Base-by-base conservation (phyloP, 2,113 vertebrate species). In the Corythoichthys intestinalis region DNA sequence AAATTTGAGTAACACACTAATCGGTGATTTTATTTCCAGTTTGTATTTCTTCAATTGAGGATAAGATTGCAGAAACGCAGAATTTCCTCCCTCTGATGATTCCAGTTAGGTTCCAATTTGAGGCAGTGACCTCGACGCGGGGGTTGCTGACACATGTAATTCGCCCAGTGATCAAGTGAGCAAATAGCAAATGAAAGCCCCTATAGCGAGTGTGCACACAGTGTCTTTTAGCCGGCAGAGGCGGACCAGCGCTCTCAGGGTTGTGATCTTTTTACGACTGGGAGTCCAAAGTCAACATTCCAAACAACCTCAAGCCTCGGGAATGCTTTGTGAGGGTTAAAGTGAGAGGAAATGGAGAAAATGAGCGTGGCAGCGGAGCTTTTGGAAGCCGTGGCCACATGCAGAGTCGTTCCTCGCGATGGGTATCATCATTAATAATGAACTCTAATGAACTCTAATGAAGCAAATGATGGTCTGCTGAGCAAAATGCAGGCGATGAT, bases 381-480 rank as follows among this genome's bases (percentile, higher is more conserved):
- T 49, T 44, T 44, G 49, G 37, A 13, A 75, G 81, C 76, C 67
- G 78, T 83, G 75, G 69, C 73, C 57, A 57, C 62, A 74, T 69
- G 66, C 64, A 68, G 65, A 81, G 83, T 74, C 76, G 78, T 84
- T 85, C 79, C 85, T 87, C 70, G 72, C 61, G 50, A 75, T 69
- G 85, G 83, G 84, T 83, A 79, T 79, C 80, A 15, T 80, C 81
- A 14, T 66, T 52, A 89, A 87, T 80, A 88, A 85, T 88, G 87
- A 87, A 78, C 69, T 69, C 75, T 28, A 28, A 28, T 28, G 20
- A 28, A 28, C 20, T 28, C 39, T 84, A 89, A 91, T 91, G 85
- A 91, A 89, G 76, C 78, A 70, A 74, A 89, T 92, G 91, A 91
- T 90, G 90, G 88, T 91, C 90, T 76, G 82, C 74, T 91, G 90